phyloP scores from a whole-genome alignment of 2,113 vertebrate species.

The Cyphomyrus plagiostoma region DNA sequence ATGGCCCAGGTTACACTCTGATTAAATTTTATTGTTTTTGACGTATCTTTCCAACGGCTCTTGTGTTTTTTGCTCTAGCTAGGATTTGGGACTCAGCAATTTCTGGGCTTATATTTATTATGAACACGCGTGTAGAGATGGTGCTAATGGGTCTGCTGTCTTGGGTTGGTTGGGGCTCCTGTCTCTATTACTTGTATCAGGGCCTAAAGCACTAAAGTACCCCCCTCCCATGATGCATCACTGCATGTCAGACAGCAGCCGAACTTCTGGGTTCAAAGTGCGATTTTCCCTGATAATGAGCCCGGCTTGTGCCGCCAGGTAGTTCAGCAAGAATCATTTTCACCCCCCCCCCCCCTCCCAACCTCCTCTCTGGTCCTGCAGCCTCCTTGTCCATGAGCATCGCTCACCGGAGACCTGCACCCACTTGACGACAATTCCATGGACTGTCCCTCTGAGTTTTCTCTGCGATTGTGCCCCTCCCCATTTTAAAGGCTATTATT shows the following conservation, averaged over 20 bases:
- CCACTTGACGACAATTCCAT: not conserved
- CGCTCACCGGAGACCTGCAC: not conserved
- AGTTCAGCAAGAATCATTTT: constrained; percentile 6
- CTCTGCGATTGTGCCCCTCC: not conserved
- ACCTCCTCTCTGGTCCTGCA: not conserved
- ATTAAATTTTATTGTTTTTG: constrained; percentile 59
- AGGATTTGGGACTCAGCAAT: not conserved
- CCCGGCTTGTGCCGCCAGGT: not conserved
- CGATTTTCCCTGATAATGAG: not conserved
- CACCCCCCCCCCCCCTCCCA: not conserved
- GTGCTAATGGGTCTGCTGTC: not conserved
- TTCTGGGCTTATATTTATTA: not conserved
- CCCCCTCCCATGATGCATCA: not conserved
- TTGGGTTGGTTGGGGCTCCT: not conserved
- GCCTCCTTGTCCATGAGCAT: not conserved
- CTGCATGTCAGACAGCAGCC: not conserved
- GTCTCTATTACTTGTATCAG: not conserved
- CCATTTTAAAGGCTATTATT: not conserved
- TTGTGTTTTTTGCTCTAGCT: not conserved
- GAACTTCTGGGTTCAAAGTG: not conserved
- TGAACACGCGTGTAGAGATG: not conserved
- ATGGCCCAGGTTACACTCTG: constrained; percentile 70
- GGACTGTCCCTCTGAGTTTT: constrained; percentile 10
- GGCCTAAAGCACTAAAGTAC: not conserved
- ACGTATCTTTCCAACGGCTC: constrained; percentile 21